Evolutionary conservation across 2,888 invertebrate species (phyloP).

Genomic region (Steinernema carpocapsae): DNA sequence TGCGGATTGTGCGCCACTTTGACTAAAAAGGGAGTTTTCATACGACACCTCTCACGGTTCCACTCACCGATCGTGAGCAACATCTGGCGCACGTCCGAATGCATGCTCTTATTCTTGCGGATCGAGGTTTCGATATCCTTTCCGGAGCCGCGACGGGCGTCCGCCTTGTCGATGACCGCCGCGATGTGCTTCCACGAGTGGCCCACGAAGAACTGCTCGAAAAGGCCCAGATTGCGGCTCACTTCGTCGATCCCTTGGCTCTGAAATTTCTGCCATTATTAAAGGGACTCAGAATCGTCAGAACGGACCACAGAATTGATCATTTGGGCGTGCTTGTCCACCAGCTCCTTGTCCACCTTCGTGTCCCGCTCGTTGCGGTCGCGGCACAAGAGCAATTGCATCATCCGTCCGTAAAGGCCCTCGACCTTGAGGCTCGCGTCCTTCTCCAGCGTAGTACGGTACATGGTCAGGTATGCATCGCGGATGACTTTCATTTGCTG

Average conservation of each 20-base stretch:
- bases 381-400: constrained; percentile 55
- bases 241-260: constrained; percentile 58
- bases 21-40: constrained; percentile 54
- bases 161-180: constrained; percentile 58
- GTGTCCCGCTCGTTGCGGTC: constrained; percentile 55
- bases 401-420: constrained; percentile 65
- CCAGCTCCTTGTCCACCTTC: constrained; percentile 55
- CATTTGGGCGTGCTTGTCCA: constrained; percentile 40
- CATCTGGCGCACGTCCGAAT: constrained; percentile 64
- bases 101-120: constrained; percentile 63
- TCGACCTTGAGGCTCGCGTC: constrained; percentile 65
- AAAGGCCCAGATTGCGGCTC: constrained; percentile 59
- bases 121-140: constrained; percentile 60
- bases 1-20: constrained; percentile 67
- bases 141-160: constrained; percentile 33
- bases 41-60: background rate
- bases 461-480: constrained; percentile 63
- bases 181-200: constrained; percentile 62
- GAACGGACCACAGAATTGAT: constrained; percentile 3
- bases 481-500: constrained; percentile 67
- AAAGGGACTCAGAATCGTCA: background rate
- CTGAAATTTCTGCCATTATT: background rate
- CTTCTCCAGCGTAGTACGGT: constrained; percentile 61
- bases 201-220: constrained; percentile 63
- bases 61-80: constrained; percentile 60